These are phyloP conservation scores for Anarrhichthys ocellatus DNA, from an alignment of 2,113 vertebrate species.

Conservation along the genomic window DNA sequence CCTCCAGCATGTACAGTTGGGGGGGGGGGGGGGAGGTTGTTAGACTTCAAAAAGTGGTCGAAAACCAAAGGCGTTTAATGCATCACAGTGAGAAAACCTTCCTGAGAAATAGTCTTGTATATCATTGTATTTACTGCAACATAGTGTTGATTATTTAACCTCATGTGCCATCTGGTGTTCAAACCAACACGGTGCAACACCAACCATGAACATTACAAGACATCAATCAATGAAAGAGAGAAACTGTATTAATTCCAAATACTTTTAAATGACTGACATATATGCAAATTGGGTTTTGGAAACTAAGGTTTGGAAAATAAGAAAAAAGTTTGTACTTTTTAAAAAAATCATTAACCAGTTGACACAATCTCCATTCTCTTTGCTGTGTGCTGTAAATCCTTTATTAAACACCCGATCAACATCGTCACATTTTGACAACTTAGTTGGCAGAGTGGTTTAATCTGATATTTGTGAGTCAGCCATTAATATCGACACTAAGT, in stretches of 20 bases:
- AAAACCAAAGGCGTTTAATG: background rate
- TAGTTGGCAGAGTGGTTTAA: background rate
- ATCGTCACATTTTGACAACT: background rate
- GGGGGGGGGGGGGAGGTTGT: background rate
- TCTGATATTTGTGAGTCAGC: background rate
- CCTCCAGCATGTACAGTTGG: background rate
- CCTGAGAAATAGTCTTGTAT: background rate
- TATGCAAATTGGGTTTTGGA: background rate
- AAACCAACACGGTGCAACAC: constrained; percentile 21
- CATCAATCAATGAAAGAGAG: background rate
- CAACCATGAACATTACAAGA: background rate
- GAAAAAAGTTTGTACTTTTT: background rate
- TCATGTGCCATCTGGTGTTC: constrained; percentile 66
- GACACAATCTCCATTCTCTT: background rate
- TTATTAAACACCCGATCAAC: background rate
- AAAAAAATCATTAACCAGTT: background rate
- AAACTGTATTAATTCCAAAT: background rate
- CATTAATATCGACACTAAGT: background rate
- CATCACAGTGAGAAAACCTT: background rate
- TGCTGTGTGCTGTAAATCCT: background rate
- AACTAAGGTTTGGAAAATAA: background rate
- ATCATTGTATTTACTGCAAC: background rate
- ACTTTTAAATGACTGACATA: background rate
- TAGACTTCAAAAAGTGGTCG: background rate
- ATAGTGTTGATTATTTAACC: constrained; percentile 20